Evolutionary conservation across 2,888 invertebrate species (phyloP), one percentile per base, ranked within the genome.

Genomic region (Urechis unicinctus): DNA sequence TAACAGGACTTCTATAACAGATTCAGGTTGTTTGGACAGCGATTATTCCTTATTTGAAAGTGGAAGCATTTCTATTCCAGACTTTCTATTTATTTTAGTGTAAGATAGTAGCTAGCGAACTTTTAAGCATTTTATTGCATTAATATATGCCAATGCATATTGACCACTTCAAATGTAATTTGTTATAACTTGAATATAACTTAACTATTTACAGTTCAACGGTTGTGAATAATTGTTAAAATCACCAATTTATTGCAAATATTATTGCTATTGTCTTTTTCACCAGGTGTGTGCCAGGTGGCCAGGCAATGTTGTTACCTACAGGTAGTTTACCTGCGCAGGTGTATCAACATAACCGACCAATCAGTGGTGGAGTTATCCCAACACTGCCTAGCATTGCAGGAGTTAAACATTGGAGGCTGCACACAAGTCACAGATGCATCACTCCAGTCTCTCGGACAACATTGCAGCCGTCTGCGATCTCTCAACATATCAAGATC

Each of bases 311-410:
- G 74, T 62, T 63, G 58, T n/a, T 52, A 65, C 28, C 65, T 76
- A 6, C 73, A 73, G 54, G 66, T 69, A 48, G 65, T 76, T 4
- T 71, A 72, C 52, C 56, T 75, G 29, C 57, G 72, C 4, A 61
- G 73, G 41, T 75, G 74, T 61, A 47, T 66, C 3, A 69, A 67
- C 30, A 46, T 76, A 3, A 70, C 69, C n/a, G 76, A 75, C 56
- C 64, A 64, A 9, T 73, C 68, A n/a, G 58, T 76, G 4, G 61
- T 67, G 5, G 59, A 66, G 1, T 36, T 75, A 49, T 63, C 74
- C 3, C 55, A 57, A 48, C 58, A 65, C 50, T 76, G 76, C 61
- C 68, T 66, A 29, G 60, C 61, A 42, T 60, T 76, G 26, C 61
- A 67, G 2, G 63, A 69, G 36, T 67, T 76, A 43, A 72, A 72